Conservation (phyloP, 2,888 invertebrate genomes). For the Gymnosoma rotundatum region DNA sequence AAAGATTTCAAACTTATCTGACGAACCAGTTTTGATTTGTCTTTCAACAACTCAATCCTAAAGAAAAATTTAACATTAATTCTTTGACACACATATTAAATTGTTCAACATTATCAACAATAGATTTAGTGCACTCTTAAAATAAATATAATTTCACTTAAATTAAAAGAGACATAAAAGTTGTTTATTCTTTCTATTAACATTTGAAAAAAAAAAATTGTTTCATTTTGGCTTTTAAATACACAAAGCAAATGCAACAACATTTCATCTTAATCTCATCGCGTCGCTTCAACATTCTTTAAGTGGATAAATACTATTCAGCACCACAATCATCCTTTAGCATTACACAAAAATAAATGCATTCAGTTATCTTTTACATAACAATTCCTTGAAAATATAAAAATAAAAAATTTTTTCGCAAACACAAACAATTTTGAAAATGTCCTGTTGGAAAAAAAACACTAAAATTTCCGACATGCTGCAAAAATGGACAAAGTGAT, state of each 20-base stretch:
- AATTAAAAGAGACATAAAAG: neutral
- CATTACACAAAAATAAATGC: neutral
- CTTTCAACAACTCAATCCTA: no score
- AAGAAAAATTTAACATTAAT: no score
- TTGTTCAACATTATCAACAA: neutral
- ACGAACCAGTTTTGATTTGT: no score
- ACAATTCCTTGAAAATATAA: no score
- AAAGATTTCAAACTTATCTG: no score
- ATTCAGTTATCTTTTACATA: no score
- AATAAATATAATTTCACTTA: neutral
- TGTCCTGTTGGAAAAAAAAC: no score
- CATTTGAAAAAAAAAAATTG: neutral
- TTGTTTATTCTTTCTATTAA: neutral
- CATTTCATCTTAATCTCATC: conserved; percentile 2
- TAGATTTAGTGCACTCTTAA: neutral
- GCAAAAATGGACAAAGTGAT: no score
- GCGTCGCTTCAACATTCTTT: neutral
- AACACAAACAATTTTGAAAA: no score
- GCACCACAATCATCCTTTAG: neutral
- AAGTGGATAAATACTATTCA: conserved; percentile 14
- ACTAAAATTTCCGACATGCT: no score
- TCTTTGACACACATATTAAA: neutral
- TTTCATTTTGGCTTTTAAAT: neutral
- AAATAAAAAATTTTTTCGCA: no score
- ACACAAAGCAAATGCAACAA: neutral